These are phyloP conservation scores for Carcharodon carcharias DNA, from an alignment of 2,797 vertebrate species.

Conservation along the genomic window DNA sequence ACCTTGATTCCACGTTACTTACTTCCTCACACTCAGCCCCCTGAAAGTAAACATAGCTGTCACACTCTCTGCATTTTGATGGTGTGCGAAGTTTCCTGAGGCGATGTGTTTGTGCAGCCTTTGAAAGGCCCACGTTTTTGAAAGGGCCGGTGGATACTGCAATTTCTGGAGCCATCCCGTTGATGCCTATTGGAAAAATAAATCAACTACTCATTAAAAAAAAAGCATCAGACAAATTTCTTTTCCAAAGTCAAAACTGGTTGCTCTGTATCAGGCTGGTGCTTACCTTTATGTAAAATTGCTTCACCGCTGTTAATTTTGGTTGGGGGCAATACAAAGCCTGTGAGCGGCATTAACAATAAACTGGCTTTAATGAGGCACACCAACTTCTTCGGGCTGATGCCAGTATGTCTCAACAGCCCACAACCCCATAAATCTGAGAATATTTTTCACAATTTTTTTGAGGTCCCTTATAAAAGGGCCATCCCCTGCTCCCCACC, in stretches of 20 bases:
- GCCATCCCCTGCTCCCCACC: not conserved
- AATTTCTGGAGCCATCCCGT: conserved; percentile 70
- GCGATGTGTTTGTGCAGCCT: conserved; percentile 82
- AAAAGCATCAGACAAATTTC: not conserved
- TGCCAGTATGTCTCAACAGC: not conserved
- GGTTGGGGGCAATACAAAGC: not conserved
- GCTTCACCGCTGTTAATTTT: not conserved
- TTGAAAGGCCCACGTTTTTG: conserved; percentile 82
- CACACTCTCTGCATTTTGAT: conserved; percentile 88
- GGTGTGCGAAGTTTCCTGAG: conserved; percentile 84
- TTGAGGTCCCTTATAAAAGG: not conserved
- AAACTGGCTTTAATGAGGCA: not conserved
- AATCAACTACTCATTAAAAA: not conserved
- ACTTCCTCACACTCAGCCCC: conserved; percentile 96
- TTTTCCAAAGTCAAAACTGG: not conserved
- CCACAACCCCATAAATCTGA: not conserved
- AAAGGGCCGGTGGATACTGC: conserved; percentile 75
- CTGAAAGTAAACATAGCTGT: conserved; percentile 97
- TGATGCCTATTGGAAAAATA: conserved; percentile 60
- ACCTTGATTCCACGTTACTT: conserved; percentile 39
- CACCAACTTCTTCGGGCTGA: not conserved
- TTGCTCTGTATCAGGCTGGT: not conserved
- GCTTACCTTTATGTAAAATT: not conserved
- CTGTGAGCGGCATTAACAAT: not conserved
- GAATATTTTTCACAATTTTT: not conserved